Evolutionary conservation across 2,888 invertebrate species (phyloP), one percentile per base, ranked within the genome.

Genomic region (Aethes cnicana): DNA sequence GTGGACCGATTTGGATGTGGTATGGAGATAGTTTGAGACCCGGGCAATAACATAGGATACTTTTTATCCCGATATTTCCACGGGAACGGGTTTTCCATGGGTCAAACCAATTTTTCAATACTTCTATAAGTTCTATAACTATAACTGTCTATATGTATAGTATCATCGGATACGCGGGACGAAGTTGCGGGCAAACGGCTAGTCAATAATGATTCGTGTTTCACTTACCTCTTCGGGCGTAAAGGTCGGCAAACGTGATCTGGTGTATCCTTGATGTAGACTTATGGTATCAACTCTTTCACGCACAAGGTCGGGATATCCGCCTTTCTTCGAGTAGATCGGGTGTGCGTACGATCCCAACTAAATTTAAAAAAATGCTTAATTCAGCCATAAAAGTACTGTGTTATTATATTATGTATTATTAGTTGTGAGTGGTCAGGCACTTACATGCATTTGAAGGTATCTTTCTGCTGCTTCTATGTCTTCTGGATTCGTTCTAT

Each of bases 361-460:
- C 91, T 91, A 65, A 55, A 59, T 58, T 53, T 52, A n/a, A 17
- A 23, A 16, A 11, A n/a, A 7, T 17, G 4, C n/a, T n/a, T n/a
- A n/a, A n/a, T n/a, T n/a, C n/a, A n/a, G n/a, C n/a, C 11, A 28
- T 2, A 12, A 11, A 6, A 28, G 5, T n/a, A 14, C n/a, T 41
- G 3, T 9, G 5, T 41, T 41, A 12, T n/a, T 4, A 20, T 20
- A 36, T 20, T 17, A 21, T 33, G 4, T 32, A 37, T 32, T 4
- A n/a, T n/a, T n/a, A n/a, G n/a, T n/a, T n/a, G n/a, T n/a, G n/a
- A n/a, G n/a, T n/a, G n/a, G n/a, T n/a, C n/a, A n/a, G n/a, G n/a
- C 47, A 78, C 89, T 76, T 63, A 92, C 92, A 60, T 82, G 79
- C 84, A 92, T 91, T 66, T 92, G 89, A 56, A 91, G 73, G 61